phyloP scores from a whole-genome alignment of 2,113 vertebrate genomes.

The Ifrita kowaldi region DNA sequence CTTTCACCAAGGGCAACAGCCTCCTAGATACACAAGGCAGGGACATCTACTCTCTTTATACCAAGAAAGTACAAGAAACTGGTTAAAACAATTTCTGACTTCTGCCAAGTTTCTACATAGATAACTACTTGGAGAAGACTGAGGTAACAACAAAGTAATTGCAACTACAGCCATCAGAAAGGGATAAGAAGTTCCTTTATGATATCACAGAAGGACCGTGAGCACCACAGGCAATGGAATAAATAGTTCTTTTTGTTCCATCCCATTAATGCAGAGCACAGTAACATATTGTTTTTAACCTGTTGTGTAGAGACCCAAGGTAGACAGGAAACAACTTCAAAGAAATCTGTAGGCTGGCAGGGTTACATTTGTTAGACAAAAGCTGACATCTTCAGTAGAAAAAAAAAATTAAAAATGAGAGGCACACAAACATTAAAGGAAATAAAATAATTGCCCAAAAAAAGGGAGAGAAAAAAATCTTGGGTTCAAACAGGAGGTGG shows the following conservation, averaged over 20 bases:
- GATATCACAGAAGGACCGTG: neutral
- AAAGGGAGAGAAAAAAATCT: neutral
- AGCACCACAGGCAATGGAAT: neutral
- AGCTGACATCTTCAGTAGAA: neutral
- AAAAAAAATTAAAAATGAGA: neutral
- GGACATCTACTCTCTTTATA: neutral
- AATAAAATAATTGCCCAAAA: neutral
- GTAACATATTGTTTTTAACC: neutral
- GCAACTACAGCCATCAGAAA: neutral
- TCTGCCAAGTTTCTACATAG: neutral
- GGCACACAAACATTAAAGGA: neutral
- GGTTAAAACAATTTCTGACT: neutral
- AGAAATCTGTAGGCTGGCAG: neutral
- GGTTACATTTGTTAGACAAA: neutral
- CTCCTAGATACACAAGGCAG: neutral
- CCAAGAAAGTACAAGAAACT: neutral
- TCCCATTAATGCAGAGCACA: neutral
- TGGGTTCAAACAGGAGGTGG: neutral
- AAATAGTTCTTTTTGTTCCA: neutral
- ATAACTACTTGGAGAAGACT: neutral
- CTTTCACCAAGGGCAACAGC: neutral
- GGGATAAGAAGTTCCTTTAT: neutral
- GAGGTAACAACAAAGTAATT: neutral
- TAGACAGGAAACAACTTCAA: neutral
- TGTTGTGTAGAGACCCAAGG: neutral